Evolutionary conservation across 2,113 vertebrate genomes (phyloP), one percentile per base, ranked within the genome.

Genomic region (Microtus oregoni): DNA sequence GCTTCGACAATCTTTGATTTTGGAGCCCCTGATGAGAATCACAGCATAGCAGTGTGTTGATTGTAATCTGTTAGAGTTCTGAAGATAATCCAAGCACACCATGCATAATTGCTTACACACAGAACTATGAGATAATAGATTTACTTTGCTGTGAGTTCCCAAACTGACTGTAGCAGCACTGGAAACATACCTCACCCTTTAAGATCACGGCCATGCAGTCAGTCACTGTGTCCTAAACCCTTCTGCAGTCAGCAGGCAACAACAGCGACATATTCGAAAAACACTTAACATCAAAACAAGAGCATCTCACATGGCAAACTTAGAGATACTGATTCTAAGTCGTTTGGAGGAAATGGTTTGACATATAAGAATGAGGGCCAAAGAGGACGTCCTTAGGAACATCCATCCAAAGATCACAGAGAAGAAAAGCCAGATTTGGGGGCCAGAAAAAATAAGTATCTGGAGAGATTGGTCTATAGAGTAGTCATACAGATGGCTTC

Each of bases 391-490:
- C n/a, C 72, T 95, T 28, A 82, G 38, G 26, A 86, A 2, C 44
- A 22, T 47, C 8, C n/a, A 52, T 5, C 22, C 52, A 73, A 90
- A 52, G 12, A 24, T 47, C 32, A 22, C 11, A 63, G 41, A 77
- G 35, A 88, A 93, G 32, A 96, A 94, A 93, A 44, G 5, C 32
- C 24, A 92, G 72, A n/a, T 61, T 78, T 28, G 47, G 38, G 15
- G 4, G 15, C 28, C 5, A 35, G 1, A 68, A 77, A 3, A 89
- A 83, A 77, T 2, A 89, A 52, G 38, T 0, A 75, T 86, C 61
- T 63, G 8, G 32, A 22, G 28, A 15, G 58, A 17, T 61, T 9
- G 22, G 28, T 90, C 79, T 77, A 90, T 30, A 77, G 91, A 91
- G 28, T 9, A 7, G n/a, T 87, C 30, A n/a, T 13, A 76, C 10